phyloP scores from a whole-genome alignment of 2,797 vertebrate species.

The Pteronotus mesoamericanus region DNA sequence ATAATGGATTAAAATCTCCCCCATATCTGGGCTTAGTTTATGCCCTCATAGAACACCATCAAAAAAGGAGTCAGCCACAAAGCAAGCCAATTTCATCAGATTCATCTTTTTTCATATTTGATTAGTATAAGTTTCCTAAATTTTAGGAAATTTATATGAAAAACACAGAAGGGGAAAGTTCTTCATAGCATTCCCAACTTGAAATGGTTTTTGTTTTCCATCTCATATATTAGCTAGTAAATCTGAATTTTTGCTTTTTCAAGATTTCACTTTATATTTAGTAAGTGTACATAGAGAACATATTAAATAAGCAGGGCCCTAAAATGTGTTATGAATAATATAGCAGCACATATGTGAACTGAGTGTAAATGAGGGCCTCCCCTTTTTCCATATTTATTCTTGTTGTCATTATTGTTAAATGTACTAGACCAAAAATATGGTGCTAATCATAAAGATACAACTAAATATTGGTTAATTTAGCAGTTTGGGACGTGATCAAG shows the following conservation, averaged over 20 bases:
- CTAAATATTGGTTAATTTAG: background rate
- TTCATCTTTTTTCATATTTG: background rate
- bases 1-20: background rate
- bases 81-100: background rate
- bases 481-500: background rate
- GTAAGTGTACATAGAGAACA: background rate
- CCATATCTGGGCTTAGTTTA: background rate
- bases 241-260: background rate
- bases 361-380: background rate
- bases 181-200: background rate
- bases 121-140: background rate
- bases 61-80: background rate
- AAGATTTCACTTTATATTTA: background rate
- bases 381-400: conserved; percentile 12
- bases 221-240: background rate
- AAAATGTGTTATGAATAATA: conserved; percentile 34
- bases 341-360: background rate
- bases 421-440: conserved; percentile 2
- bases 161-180: background rate
- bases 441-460: background rate
- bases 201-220: background rate
- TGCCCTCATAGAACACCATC: background rate
- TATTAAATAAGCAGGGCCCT: background rate
- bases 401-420: background rate
- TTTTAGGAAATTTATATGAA: background rate